Conservation (phyloP, 2,113 vertebrate species). For the Lycocorax pyrrhopterus region DNA sequence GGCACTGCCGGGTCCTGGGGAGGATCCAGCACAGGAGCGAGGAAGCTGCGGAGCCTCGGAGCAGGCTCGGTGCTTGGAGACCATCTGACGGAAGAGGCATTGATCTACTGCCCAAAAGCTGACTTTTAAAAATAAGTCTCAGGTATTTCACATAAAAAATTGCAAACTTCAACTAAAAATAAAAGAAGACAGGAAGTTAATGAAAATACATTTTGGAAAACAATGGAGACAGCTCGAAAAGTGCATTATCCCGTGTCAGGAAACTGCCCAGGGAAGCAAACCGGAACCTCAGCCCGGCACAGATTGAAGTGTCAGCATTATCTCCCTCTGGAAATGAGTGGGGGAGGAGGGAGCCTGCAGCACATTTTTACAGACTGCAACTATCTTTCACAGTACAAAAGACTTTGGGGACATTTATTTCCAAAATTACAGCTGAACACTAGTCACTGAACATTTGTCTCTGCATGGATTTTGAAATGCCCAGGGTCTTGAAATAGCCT, state of each 20-base stretch:
- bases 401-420: not conserved
- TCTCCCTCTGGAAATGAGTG: slow-evolving; percentile 13
- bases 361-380: not conserved
- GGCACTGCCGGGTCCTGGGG: not conserved
- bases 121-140: slow-evolving; percentile 58
- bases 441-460: not conserved
- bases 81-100: slow-evolving; percentile 35
- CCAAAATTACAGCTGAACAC: slow-evolving; percentile 17
- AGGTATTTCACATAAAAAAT: slow-evolving; percentile 66
- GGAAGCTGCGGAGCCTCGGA: not conserved
- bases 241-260: slow-evolving; percentile 61
- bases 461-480: not conserved
- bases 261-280: slow-evolving; percentile 68
- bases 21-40: not conserved
- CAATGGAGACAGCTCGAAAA: slow-evolving; percentile 61
- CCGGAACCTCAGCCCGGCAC: slow-evolving; percentile 32
- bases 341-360: slow-evolving; percentile 4
- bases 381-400: not conserved
- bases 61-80: not conserved
- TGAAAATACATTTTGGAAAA: slow-evolving; percentile 63
- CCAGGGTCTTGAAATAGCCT: not conserved
- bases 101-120: slow-evolving; percentile 43
- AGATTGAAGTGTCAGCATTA: slow-evolving; percentile 58
- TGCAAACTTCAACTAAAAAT: slow-evolving; percentile 69
- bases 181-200: slow-evolving; percentile 66